Percentiles rank a stretch among this genome's conserved stretches.
Evolutionary conservation across 2,113 vertebrate genomes (phyloP).

Genomic region (Campylorhamphus procurvoides): DNA sequence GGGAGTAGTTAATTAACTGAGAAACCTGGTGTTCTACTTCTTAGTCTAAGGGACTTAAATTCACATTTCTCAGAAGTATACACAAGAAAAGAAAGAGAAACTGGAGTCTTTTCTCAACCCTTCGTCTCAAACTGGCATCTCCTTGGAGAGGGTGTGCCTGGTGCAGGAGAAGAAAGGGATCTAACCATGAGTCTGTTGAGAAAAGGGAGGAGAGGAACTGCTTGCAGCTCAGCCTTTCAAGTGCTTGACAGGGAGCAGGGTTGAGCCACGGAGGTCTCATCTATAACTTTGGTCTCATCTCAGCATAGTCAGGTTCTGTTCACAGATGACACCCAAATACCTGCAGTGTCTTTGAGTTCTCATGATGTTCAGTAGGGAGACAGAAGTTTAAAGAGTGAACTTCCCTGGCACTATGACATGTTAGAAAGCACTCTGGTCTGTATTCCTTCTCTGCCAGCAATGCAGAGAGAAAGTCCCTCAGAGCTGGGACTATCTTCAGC

Average conservation of each 20-base stretch:
- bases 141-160: neutral
- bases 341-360: too few species aligned
- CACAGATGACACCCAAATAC: too few species aligned
- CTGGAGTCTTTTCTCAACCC: neutral
- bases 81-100: neutral
- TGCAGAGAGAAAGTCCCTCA: neutral
- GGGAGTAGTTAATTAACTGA: neutral
- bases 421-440: too few species aligned
- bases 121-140: neutral
- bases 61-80: neutral
- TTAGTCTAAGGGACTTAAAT: neutral
- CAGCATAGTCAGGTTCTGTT: too few species aligned
- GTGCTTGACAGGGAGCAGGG: neutral
- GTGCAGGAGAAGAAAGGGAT: neutral
- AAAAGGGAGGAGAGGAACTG: neutral
- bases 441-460: neutral
- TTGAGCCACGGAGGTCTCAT: neutral
- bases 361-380: too few species aligned
- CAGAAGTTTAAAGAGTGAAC: too few species aligned
- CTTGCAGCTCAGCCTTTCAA: neutral
- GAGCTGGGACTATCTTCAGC: neutral
- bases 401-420: too few species aligned
- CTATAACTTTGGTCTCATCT: neutral
- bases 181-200: neutral
- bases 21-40: neutral